Evolutionary conservation across 2,888 invertebrate species (phyloP).

Genomic region (Chaitophorus viminalis): DNA sequence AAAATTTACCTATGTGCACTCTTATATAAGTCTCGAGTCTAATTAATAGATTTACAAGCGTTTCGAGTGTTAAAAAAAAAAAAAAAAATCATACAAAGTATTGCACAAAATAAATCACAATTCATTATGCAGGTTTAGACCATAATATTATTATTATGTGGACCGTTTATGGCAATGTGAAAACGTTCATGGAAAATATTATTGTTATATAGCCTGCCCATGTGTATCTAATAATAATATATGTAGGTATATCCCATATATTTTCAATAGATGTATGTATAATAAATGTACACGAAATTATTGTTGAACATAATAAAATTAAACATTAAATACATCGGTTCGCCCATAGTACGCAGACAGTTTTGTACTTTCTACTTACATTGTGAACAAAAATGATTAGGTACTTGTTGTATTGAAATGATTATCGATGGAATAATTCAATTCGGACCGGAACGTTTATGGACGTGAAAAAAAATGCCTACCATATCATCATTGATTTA

Average conservation of each 20-base stretch:
- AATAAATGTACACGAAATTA: neutral
- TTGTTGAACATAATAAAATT: slow-evolving; percentile 13
- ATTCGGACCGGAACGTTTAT: neutral
- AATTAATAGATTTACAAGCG: no score
- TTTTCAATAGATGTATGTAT: neutral
- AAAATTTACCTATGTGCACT: no score
- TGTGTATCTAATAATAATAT: slow-evolving; percentile 7
- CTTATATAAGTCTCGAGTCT: no score
- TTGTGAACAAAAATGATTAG: neutral
- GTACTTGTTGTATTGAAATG: neutral
- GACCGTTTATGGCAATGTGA: neutral
- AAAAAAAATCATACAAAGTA: neutral
- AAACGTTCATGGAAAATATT: slow-evolving; percentile 34
- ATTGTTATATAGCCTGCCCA: neutral
- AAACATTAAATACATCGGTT: neutral
- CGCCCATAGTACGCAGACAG: neutral
- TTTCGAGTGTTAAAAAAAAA: neutral
- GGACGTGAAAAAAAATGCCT: neutral
- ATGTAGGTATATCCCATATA: neutral
- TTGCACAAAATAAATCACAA: neutral
- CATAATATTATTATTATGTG: neutral
- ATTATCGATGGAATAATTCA: slow-evolving; percentile 13
- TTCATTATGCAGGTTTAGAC: neutral
- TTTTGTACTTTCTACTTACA: slow-evolving; percentile 29
- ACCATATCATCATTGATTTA: slow-evolving; percentile 4